Evolutionary conservation across 2,113 vertebrate genomes (phyloP), one percentile per base, ranked within the genome.

Genomic region (Barnardius zonarius): DNA sequence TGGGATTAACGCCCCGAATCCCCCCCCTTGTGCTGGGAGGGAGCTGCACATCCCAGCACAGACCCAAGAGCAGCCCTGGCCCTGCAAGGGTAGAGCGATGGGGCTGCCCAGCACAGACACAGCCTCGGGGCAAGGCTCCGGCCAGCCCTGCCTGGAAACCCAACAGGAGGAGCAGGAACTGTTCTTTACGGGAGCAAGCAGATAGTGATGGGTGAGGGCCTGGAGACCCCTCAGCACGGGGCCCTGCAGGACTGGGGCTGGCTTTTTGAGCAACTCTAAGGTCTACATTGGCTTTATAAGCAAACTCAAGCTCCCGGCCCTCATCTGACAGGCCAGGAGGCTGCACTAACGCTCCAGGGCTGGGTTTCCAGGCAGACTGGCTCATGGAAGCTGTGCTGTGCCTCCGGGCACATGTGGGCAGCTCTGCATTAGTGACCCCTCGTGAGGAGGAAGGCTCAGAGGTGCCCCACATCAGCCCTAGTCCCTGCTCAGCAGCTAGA

Each of bases 171-270:
- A 83, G 64, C 67, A 55, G 86, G 41, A 86, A 30, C 12, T 2
- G 4, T 2, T 33, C 39, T 16, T 44, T 7, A 4, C 83, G 16
- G 0, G 31, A 61, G 31, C 44, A 3, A 55, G 63, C 17, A 39
- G 43, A 5, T 1, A 0, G 2, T 2, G 30, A 67, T 3, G 66
- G 33, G 70, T 2, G 10, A 13, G 43, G 22, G 11, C 0, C 9
- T 3, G 10, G 20, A 31, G 74, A 14, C 1, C 39, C 61, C 51
- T 70, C 25, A 2, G 11, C 19, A 24, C 43, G 63, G 73, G 43
- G 39, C 43, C 49, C 73, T 2, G 19, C 57, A 43, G 61, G 39
- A 5, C 33, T 2, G 8, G 67, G 35, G 20, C 23, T 22, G 74
- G 24, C 10, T 63, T 55, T 22, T 15, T 2, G 6, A 30, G 70